phyloP scores from a whole-genome alignment of 2,888 invertebrate genomes.

The Thumatha senex region DNA sequence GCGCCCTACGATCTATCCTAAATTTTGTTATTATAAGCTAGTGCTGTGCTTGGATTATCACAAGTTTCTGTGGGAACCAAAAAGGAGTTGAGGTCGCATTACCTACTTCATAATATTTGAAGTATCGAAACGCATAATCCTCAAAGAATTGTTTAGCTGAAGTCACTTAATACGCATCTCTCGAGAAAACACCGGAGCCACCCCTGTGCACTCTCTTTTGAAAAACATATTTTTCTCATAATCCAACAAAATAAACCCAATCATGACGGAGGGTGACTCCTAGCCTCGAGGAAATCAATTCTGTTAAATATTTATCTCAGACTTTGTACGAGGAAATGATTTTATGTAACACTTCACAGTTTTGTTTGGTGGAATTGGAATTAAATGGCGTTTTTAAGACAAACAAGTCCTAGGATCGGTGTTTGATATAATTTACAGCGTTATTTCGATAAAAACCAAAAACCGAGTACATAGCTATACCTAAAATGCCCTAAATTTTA shows the following conservation, averaged over 20 bases:
- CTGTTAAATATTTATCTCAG: constrained; percentile 47
- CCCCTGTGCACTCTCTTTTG: constrained; percentile 23
- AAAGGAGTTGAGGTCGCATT: too few species aligned
- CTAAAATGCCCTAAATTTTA: too few species aligned
- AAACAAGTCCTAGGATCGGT: too few species aligned
- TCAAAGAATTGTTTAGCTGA: constrained; percentile 6
- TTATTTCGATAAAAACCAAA: too few species aligned
- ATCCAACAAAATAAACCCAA: constrained; percentile 63
- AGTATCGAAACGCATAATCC: too few species aligned
- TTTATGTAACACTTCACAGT: background rate
- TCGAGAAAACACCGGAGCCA: constrained; percentile 19
- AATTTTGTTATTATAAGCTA: too few species aligned
- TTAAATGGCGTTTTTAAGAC: too few species aligned
- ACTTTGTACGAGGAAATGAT: constrained; percentile 11
- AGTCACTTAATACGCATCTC: constrained; percentile 20
- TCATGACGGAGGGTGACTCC: constrained; percentile 49
- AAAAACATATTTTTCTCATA: constrained; percentile 51
- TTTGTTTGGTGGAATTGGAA: background rate
- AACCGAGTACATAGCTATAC: too few species aligned
- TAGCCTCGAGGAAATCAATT: constrained; percentile 42
- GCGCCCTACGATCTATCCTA: too few species aligned
- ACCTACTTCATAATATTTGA: background rate
- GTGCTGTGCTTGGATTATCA: too few species aligned
- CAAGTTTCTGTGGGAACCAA: too few species aligned
- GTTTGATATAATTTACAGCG: too few species aligned